Evolutionary conservation across 2,113 vertebrate species (phyloP).

Genomic region (Dicerorhinus sumatrensis): DNA sequence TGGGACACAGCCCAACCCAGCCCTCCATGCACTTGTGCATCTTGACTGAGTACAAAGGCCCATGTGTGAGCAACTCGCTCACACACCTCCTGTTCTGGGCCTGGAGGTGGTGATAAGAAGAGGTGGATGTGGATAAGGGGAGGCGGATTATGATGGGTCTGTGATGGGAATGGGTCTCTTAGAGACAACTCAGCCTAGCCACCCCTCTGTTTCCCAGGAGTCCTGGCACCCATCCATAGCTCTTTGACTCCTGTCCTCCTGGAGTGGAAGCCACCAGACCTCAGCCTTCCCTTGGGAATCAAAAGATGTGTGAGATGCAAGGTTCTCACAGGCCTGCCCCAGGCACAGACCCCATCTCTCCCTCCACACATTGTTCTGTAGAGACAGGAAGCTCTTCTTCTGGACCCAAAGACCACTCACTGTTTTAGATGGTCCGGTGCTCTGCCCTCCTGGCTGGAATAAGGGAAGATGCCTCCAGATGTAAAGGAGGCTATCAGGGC

Average conservation of each 20-base stretch:
- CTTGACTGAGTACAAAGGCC: too few species aligned
- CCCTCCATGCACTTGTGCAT: background rate
- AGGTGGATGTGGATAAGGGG: too few species aligned
- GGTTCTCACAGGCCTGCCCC: background rate
- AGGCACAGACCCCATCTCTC: background rate
- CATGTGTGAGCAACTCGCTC: background rate
- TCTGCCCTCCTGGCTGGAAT: background rate
- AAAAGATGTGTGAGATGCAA: too few species aligned
- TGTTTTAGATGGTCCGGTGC: slow-evolving; percentile 5
- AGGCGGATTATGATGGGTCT: background rate
- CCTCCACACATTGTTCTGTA: too few species aligned
- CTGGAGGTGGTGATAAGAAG: background rate
- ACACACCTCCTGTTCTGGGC: background rate
- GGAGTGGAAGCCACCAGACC: background rate
- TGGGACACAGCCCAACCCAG: background rate
- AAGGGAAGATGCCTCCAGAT: background rate
- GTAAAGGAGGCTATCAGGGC: background rate
- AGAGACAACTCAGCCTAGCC: too few species aligned
- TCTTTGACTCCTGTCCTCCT: background rate
- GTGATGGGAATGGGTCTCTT: background rate
- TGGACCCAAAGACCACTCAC: too few species aligned
- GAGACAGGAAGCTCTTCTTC: too few species aligned
- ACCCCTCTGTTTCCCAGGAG: background rate
- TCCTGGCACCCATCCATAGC: too few species aligned
- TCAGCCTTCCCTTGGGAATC: too few species aligned